phyloP scores from a whole-genome alignment of 35 echinoderm and acorn worm species.

The Antedon bifida region DNA sequence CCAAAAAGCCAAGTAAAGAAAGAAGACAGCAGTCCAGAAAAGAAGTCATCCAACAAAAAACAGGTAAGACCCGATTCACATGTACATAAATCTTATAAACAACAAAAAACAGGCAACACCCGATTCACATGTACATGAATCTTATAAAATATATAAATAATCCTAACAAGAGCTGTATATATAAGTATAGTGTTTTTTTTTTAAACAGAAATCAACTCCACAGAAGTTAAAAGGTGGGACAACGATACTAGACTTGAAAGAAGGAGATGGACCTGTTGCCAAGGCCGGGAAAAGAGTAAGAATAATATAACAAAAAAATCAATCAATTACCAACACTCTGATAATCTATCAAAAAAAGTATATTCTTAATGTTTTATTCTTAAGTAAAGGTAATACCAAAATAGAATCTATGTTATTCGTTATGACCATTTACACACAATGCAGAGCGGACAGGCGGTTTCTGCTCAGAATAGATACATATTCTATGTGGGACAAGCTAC shows the following conservation, averaged over 20 bases:
- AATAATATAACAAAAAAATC: neutral
- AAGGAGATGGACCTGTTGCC: slow-evolving; percentile 36
- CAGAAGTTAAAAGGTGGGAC: slow-evolving; percentile 30
- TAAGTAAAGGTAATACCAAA: no score
- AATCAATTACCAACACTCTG: neutral
- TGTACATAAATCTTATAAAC: no score
- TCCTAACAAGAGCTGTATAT: no score
- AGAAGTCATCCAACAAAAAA: neutral
- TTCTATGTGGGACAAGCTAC: no score
- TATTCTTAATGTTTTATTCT: no score
- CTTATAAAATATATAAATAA: no score
- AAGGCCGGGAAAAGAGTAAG: slow-evolving; percentile 42
- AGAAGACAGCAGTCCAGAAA: neutral
- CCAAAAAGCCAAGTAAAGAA: neutral
- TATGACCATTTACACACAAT: no score
- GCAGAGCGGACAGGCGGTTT: no score
- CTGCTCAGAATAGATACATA: no score
- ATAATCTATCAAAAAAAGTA: no score
- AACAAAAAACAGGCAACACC: neutral
- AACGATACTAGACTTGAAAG: slow-evolving; percentile 25
- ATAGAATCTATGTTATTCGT: no score
- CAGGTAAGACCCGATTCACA: neutral
- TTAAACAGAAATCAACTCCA: slow-evolving; percentile 16
- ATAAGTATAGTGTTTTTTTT: neutral
- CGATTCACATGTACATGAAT: no score